These are phyloP conservation scores for Scaptodrosophila latifasciaeformis DNA, from an alignment of 2,888 invertebrate genomes.

Conservation along the genomic window DNA sequence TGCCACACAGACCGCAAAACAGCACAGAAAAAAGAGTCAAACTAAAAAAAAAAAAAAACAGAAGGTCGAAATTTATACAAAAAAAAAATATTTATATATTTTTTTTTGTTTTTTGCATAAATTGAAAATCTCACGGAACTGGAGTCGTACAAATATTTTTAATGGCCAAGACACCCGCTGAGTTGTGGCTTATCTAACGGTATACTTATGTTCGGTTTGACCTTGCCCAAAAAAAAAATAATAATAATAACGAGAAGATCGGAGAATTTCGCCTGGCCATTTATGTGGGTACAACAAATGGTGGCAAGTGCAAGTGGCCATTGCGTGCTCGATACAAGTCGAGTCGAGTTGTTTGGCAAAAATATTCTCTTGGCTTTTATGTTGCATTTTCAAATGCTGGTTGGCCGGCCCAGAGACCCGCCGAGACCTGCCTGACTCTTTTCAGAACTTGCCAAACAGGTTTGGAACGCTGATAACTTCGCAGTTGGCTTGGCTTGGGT, in stretches of 20 bases:
- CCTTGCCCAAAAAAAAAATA: conserved; percentile 8
- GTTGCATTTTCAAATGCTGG: conserved; percentile 66
- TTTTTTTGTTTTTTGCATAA: too few relatives aligned
- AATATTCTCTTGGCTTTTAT: conserved; percentile 59
- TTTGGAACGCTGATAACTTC: conserved; percentile 47
- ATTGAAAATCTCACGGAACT: conserved; percentile 63
- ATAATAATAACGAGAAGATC: conserved; percentile 23
- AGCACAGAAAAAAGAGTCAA: conserved; percentile 9
- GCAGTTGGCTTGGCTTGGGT: background rate
- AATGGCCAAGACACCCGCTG: too few relatives aligned
- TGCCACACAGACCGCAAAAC: conserved; percentile 41
- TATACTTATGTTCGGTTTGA: too few relatives aligned
- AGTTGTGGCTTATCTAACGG: too few relatives aligned
- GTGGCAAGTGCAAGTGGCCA: too few relatives aligned
- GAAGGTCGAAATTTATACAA: conserved; percentile 53
- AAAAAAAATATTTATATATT: conserved; percentile 9
- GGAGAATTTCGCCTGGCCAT: background rate
- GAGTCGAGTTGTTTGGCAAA: conserved; percentile 55
- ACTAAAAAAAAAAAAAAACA: conserved; percentile 41
- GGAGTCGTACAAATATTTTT: too few relatives aligned
- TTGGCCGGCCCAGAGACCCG: conserved; percentile 35
- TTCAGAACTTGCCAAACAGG: conserved; percentile 61
- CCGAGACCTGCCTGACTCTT: background rate
- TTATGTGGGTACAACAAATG: too few relatives aligned
- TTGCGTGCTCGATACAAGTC: too few relatives aligned